Percentiles rank a stretch among this genome's conserved stretches.
These are phyloP conservation scores for Spatulosminthurus flaviceps DNA, from an alignment of 2,888 invertebrate genomes.

Conservation along the genomic window DNA sequence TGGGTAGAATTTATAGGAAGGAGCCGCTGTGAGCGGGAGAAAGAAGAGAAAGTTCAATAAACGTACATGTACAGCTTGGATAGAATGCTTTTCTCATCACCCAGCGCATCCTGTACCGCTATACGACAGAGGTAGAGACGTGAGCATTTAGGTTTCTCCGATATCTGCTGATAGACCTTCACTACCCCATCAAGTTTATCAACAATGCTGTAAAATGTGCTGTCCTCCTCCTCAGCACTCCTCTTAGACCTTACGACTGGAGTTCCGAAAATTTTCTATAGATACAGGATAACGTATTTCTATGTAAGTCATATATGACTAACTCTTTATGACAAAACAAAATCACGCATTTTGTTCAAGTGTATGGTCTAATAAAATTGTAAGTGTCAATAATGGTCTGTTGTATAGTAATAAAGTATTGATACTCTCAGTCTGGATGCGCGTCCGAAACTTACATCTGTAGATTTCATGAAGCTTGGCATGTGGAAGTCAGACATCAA, in stretches of 20 bases:
- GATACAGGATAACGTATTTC: too few relatives aligned
- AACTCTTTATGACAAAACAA: too few relatives aligned
- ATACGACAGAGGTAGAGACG: slow-evolving; percentile 61
- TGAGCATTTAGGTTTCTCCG: slow-evolving; percentile 59
- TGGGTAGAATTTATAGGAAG: too few relatives aligned
- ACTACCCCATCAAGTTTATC: slow-evolving; percentile 61
- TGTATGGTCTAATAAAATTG: too few relatives aligned
- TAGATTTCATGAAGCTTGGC: slow-evolving; percentile 60
- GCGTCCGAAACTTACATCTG: slow-evolving; percentile 60
- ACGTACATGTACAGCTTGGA: slow-evolving; percentile 62
- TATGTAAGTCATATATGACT: too few relatives aligned
- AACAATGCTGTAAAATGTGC: slow-evolving; percentile 58
- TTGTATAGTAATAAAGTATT: not conserved
- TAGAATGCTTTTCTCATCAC: slow-evolving; percentile 52
- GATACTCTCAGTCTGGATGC: not conserved
- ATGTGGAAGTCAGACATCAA: slow-evolving; percentile 63
- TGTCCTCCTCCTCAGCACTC: slow-evolving; percentile 52
- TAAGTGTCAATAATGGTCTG: not conserved
- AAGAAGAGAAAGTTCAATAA: slow-evolving; percentile 7
- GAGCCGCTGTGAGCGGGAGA: not conserved
- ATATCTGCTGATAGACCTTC: slow-evolving; percentile 59
- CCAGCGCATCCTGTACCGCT: slow-evolving; percentile 57
- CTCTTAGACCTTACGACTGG: slow-evolving; percentile 59
- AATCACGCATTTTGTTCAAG: too few relatives aligned
- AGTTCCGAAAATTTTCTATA: slow-evolving; percentile 63